Evolutionary conservation across 2,797 vertebrate genomes (phyloP).

Genomic region (Dendrocincla tyrannina): DNA sequence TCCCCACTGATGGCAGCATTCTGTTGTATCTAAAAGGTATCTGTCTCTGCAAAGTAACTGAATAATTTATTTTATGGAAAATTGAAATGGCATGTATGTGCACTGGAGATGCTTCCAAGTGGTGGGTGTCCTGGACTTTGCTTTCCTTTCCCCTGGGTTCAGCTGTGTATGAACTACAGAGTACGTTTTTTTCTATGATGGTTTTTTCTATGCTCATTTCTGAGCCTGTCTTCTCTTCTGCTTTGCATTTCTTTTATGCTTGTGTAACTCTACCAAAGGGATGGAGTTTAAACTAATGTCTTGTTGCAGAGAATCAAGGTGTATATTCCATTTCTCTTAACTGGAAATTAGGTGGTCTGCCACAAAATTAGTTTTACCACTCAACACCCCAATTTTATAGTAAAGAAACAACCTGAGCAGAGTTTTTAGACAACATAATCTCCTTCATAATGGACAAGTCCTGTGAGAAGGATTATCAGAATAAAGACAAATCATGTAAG

Average conservation of each 20-base stretch:
- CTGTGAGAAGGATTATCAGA: background rate
- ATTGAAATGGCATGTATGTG: background rate
- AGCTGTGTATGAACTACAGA: background rate
- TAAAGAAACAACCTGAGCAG: background rate
- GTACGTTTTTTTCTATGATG: accelerated
- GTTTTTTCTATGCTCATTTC: background rate
- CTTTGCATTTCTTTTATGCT: background rate
- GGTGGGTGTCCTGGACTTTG: background rate
- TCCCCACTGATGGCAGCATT: background rate
- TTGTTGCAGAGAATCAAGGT: background rate
- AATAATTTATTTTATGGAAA: background rate
- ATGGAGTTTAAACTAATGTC: background rate
- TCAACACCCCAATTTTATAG: background rate
- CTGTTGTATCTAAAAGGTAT: background rate
- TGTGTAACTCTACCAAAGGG: background rate
- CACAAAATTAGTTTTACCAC: background rate
- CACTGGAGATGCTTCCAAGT: background rate
- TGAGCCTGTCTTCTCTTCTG: background rate
- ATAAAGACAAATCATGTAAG: background rate
- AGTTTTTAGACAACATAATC: background rate
- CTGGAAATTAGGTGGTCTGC: background rate
- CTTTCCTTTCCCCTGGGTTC: background rate
- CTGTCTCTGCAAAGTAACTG: background rate
- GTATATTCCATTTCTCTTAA: accelerated
- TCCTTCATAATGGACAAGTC: background rate